Percentiles rank a stretch among this genome's conserved stretches.
Conservation (phyloP, 2,113 vertebrate species). For the Gobio gobio region DNA sequence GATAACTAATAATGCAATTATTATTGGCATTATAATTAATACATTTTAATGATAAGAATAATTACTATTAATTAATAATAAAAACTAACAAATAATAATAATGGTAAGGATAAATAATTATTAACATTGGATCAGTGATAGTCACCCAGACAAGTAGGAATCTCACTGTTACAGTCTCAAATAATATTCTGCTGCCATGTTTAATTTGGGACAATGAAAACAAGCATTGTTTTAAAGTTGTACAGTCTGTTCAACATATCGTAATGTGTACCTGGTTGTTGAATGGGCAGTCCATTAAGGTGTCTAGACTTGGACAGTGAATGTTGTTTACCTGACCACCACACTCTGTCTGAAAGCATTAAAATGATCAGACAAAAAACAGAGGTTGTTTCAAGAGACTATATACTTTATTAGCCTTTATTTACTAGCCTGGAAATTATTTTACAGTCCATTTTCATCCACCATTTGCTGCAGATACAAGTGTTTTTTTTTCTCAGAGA, state of each 20-base stretch:
- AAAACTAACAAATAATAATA: background rate
- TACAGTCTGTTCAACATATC: background rate
- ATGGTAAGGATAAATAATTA: no score
- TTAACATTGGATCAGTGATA: background rate
- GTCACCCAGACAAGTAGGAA: background rate
- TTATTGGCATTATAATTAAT: background rate
- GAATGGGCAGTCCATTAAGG: background rate
- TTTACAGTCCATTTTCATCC: background rate
- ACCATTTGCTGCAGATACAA: background rate
- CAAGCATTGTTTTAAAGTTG: background rate
- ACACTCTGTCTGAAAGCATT: background rate
- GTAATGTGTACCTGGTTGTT: background rate
- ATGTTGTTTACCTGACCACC: background rate
- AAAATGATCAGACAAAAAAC: background rate
- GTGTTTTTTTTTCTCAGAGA: background rate
- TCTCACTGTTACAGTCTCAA: background rate
- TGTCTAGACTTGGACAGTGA: conserved; percentile 1
- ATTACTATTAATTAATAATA: background rate
- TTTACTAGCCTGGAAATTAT: background rate
- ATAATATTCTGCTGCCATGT: background rate
- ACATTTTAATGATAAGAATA: no score
- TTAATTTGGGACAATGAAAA: background rate
- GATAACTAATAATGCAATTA: background rate
- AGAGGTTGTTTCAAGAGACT: background rate
- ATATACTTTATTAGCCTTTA: background rate